phyloP scores from a whole-genome alignment of 2,113 vertebrate genomes.

The Tychaedon coryphoeus region DNA sequence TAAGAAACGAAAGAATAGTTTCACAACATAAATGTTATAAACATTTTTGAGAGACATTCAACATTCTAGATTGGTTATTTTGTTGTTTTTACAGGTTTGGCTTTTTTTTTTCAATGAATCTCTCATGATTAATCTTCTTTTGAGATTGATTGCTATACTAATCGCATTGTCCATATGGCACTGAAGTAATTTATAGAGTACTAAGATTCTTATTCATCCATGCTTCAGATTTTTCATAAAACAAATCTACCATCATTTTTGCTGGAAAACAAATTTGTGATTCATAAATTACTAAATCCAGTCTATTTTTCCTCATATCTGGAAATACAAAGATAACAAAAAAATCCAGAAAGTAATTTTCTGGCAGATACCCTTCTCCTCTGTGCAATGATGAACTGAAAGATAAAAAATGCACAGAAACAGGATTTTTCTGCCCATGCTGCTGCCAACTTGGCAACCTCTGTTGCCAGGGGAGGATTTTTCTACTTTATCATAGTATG shows the following conservation, averaged over 20 bases:
- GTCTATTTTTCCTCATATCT: not conserved
- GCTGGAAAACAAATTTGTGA: not conserved
- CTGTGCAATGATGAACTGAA: constrained; percentile 22
- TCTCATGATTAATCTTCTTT: not conserved
- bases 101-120: not conserved
- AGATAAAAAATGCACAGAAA: constrained; percentile 62
- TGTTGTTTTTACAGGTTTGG: not conserved
- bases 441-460: constrained; percentile 40
- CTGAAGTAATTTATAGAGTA: not conserved
- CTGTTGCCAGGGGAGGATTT: constrained; percentile 45
- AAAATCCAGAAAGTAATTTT: not conserved
- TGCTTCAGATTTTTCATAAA: not conserved
- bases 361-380: not conserved
- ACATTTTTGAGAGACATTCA: not conserved
- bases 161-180: not conserved
- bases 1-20: not conserved
- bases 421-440: not conserved
- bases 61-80: not conserved
- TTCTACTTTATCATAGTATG: constrained; percentile 39
- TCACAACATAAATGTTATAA: not conserved
- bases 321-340: not conserved
- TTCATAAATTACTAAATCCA: not conserved
- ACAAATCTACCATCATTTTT: not conserved
- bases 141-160: not conserved
- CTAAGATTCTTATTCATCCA: not conserved